phyloP scores from a whole-genome alignment of 2,113 vertebrate species.

The Condylura cristata region DNA sequence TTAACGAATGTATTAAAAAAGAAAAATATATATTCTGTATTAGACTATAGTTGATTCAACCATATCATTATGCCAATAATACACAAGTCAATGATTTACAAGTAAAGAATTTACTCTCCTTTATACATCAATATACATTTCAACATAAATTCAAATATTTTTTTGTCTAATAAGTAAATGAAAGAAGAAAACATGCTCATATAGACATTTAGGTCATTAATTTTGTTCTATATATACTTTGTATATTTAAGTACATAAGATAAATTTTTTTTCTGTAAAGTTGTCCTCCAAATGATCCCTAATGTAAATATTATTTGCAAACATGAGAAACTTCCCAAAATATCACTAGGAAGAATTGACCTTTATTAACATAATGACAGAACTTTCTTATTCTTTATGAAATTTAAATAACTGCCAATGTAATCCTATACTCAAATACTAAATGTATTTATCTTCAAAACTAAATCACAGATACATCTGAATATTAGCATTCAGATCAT shows the following conservation, averaged over 20 bases:
- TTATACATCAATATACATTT: neutral
- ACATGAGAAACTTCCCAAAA: conserved; percentile 53
- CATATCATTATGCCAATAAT: neutral
- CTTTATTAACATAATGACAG: conserved; percentile 53
- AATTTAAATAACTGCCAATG: conserved; percentile 26
- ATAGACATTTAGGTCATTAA: neutral
- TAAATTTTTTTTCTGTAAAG: neutral
- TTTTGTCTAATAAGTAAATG: neutral
- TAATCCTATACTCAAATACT: conserved; percentile 44
- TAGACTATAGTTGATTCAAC: neutral
- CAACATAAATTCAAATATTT: neutral
- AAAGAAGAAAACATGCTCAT: neutral
- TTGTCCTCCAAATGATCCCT: conserved; percentile 40
- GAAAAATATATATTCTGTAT: neutral
- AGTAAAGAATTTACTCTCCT: neutral
- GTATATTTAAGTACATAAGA: neutral
- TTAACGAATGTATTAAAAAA: too few species aligned
- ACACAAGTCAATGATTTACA: neutral
- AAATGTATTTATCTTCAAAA: conserved; percentile 44
- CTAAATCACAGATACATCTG: conserved; percentile 44
- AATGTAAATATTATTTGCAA: neutral
- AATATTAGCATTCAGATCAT: conserved; percentile 38
- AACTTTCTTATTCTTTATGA: conserved; percentile 43
- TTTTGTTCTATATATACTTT: too few species aligned
- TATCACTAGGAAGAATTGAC: conserved; percentile 61